phyloP scores from a whole-genome alignment of 2,888 invertebrate genomes.

The Digitonthophagus gazella region DNA sequence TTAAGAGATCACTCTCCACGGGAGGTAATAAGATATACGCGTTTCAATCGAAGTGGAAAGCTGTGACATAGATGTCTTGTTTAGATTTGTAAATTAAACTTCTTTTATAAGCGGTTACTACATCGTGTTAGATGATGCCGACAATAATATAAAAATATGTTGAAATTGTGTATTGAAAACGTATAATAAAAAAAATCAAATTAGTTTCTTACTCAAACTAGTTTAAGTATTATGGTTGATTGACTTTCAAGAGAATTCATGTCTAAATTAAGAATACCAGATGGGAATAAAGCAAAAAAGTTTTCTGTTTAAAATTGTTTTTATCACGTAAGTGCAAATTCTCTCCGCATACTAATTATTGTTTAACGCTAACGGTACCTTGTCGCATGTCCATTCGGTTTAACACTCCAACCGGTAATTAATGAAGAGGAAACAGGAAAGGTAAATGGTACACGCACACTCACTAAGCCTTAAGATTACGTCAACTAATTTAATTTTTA shows the following conservation, averaged over 20 bases:
- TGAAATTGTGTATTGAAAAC: neutral
- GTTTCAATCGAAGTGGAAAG: neutral
- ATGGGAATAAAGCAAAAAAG: neutral
- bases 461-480: neutral
- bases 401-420: neutral
- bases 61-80: neutral
- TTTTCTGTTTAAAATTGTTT: conserved; percentile 19
- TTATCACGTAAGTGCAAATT: conserved; percentile 9
- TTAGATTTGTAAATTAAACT: neutral
- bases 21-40: neutral
- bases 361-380: conserved; percentile 10
- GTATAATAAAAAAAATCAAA: neutral
- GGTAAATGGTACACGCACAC: neutral
- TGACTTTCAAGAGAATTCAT: neutral
- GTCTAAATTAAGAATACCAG: neutral
- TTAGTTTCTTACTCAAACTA: too few species aligned
- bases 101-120: neutral
- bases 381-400: conserved; percentile 2
- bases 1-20: neutral
- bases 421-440: neutral
- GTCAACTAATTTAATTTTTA: neutral
- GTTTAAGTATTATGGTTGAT: too few species aligned
- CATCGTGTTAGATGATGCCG: neutral
- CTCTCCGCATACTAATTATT: conserved; percentile 16
- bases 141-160: neutral